phyloP scores from a whole-genome alignment of 2,113 vertebrate genomes.

The Chrysochloris asiatica region DNA sequence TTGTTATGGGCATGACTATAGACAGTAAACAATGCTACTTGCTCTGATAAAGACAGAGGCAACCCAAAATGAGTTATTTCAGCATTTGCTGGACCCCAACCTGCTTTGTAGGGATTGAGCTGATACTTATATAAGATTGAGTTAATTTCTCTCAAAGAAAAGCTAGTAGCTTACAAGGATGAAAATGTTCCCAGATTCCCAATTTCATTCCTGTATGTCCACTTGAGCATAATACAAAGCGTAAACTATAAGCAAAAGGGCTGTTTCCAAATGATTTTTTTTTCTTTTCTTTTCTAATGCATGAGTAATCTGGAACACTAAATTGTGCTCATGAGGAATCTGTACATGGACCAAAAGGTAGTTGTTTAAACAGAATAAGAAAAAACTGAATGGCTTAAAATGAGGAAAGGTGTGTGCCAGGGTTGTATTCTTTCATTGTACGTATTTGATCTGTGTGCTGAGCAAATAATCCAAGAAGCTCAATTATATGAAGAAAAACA shows the following conservation, averaged over 20 bases:
- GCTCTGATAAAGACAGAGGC: background rate
- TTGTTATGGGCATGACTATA: background rate
- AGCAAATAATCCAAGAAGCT: no score
- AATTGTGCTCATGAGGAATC: no score
- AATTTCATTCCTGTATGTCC: slow-evolving; percentile 18
- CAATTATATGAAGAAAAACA: no score
- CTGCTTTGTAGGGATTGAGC: background rate
- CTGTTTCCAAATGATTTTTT: background rate
- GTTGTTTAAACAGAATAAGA: no score
- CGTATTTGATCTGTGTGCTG: no score
- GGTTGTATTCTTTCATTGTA: no score
- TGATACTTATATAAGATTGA: background rate
- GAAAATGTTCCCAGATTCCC: background rate
- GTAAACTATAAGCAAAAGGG: background rate
- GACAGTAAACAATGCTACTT: background rate
- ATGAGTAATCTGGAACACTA: no score
- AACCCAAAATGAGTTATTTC: background rate
- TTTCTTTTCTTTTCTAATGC: background rate
- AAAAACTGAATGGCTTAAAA: no score
- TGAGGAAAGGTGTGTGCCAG: no score
- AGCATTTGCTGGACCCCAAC: slow-evolving; percentile 29
- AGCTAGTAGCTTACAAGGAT: background rate
- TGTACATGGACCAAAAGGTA: no score
- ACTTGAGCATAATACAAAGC: background rate
- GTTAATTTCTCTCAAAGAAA: background rate